Percentiles rank a stretch among this genome's conserved stretches.
Evolutionary conservation across 2,888 invertebrate species (phyloP).

Genomic region (Scrobipalpa atriplicella): DNA sequence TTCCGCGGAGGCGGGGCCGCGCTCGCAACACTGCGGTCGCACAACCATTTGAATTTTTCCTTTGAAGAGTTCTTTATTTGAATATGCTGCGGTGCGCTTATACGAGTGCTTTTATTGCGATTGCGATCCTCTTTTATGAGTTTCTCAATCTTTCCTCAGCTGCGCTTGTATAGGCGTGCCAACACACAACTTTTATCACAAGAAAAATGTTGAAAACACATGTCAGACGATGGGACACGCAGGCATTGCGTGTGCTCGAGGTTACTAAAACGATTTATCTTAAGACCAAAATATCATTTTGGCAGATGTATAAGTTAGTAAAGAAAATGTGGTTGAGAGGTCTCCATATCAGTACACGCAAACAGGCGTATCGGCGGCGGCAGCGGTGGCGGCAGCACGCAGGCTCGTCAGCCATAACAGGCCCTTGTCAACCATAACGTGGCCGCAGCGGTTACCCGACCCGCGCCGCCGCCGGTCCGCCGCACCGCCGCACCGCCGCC

Average conservation of each 20-base stretch:
- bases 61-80: conserved; percentile 78
- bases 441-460: conserved; percentile 58
- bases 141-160: conserved; percentile 20
- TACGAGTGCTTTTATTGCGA: conserved; percentile 29
- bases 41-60: conserved; percentile 77
- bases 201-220: background rate
- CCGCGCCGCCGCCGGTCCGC: conserved; percentile 49
- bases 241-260: background rate
- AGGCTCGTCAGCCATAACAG: conserved; percentile 69
- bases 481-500: conserved; percentile 56
- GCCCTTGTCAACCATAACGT: conserved; percentile 80
- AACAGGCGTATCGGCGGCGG: conserved; percentile 44
- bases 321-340: conserved; percentile 33
- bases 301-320: conserved; percentile 27
- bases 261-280: conserved; percentile 11
- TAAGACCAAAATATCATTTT: background rate
- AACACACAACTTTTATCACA: background rate
- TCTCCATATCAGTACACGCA: conserved; percentile 46
- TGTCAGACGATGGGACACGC: background rate
- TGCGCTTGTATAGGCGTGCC: background rate
- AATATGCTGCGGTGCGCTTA: conserved; percentile 63
- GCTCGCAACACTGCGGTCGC: conserved; percentile 63
- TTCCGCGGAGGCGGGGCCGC: conserved; percentile 79
- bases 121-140: conserved; percentile 19
- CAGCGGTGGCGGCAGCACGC: conserved; percentile 49